Evolutionary conservation across 2,888 invertebrate genomes (phyloP).

Genomic region (Scotopteryx bipunctaria): DNA sequence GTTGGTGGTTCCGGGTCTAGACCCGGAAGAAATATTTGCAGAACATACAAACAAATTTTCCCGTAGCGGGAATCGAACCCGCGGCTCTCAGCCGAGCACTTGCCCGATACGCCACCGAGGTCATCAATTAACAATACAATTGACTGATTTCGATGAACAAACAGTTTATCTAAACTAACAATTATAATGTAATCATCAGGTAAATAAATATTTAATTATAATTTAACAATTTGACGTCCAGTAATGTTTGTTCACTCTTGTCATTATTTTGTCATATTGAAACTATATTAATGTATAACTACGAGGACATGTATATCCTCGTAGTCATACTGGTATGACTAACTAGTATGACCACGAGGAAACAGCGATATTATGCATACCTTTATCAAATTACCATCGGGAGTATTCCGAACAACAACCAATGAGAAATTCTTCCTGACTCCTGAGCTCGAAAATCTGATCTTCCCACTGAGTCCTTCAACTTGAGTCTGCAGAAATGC

Average conservation of each 20-base stretch:
- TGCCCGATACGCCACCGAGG: too few species aligned
- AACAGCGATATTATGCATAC: neutral
- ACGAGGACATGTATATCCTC: too few species aligned
- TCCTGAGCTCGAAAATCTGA: constrained; percentile 93
- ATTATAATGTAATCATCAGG: neutral
- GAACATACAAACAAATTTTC: too few species aligned
- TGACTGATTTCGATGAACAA: neutral
- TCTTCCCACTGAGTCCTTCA: constrained; percentile 93
- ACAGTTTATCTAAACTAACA: neutral
- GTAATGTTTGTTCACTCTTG: neutral
- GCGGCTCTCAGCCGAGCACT: too few species aligned
- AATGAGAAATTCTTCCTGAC: constrained; percentile 93
- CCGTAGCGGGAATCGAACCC: too few species aligned
- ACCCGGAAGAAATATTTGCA: too few species aligned
- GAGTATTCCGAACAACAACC: constrained; percentile 95
- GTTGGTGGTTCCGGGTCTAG: too few species aligned
- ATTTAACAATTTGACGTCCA: neutral
- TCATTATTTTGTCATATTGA: neutral
- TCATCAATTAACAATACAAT: neutral
- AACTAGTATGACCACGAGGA: too few species aligned
- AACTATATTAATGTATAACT: too few species aligned
- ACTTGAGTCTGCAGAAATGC: constrained; percentile 94
- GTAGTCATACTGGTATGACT: too few species aligned
- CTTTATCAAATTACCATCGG: constrained; percentile 88
- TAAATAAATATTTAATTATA: neutral